phyloP scores from a whole-genome alignment of 1,140 invertebrate species.

The Danaus melanippus region DNA sequence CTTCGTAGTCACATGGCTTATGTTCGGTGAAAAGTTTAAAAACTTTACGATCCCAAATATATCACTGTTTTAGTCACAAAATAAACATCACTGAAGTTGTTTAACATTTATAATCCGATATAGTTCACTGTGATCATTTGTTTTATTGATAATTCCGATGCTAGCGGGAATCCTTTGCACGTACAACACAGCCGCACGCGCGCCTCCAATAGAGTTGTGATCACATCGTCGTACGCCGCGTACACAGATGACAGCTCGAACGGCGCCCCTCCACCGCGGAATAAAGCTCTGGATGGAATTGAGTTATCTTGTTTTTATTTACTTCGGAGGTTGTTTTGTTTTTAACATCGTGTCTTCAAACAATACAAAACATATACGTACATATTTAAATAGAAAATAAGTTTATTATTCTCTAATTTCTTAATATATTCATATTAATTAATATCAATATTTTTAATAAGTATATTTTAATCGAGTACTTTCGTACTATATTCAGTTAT shows the following conservation, averaged over 20 bases:
- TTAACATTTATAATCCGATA: background rate
- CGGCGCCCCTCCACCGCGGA: constrained; percentile 36
- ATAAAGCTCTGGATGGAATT: constrained; percentile 51
- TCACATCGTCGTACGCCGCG: constrained; percentile 22
- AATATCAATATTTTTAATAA: too few species aligned
- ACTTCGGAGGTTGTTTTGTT: constrained; percentile 36
- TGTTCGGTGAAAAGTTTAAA: constrained; percentile 53
- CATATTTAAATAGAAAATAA: too few species aligned
- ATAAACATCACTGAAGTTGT: constrained; percentile 33
- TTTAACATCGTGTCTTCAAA: too few species aligned
- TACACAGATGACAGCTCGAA: constrained; percentile 59
- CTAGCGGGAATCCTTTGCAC: constrained; percentile 14
- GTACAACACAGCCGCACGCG: constrained; percentile 36
- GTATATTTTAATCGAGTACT: too few species aligned
- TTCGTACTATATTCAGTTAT: too few species aligned
- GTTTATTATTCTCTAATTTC: too few species aligned
- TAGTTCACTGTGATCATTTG: background rate
- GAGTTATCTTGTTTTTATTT: constrained; percentile 64
- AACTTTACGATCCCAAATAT: constrained; percentile 47
- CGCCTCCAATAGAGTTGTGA: constrained; percentile 50
- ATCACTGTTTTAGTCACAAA: constrained; percentile 45
- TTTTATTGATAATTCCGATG: too few species aligned
- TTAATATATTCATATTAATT: too few species aligned
- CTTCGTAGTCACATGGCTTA: constrained; percentile 60
- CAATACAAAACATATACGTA: too few species aligned